Base-by-base conservation (phyloP, 2,888 invertebrate genomes). In the Reticulitermes lucifugus region DNA sequence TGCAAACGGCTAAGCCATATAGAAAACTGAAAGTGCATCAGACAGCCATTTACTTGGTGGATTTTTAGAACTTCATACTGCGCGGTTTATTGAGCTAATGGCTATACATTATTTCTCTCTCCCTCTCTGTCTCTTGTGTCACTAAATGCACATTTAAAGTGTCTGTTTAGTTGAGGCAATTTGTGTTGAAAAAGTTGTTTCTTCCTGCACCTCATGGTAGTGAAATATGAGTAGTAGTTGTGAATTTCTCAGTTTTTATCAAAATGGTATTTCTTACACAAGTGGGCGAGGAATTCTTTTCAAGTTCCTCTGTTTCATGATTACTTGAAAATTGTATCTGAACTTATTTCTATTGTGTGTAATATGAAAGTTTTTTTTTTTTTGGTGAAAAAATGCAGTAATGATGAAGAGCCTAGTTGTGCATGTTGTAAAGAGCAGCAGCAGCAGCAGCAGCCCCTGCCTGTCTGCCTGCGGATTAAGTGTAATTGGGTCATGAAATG, bases 391-490 rank as follows among this genome's bases (percentile, higher is more conserved):
- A 77, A 77, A 77, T 46, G 77, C 51, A 77, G 43, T 77, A 77
- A 51, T 73, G 35, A 2, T 81, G 43, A 81, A 25, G 70, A 81
- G 70, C 41, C 25, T 70, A 43, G 41, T 65, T 81, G 70, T 81
- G 70, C 43, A 81, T 65, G 43, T 81, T 81, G 41, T 81, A 81
- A 81, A 70, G 65, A 81, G n/a, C 51, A 55, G 79, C 79, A 84
- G 79, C 79, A 79, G 51, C 55, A 79, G 79, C 60, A 85, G 85
- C 85, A 85, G 85, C 85, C 85, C 85, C 85, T 85, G 81, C 82
- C 85, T 84, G 81, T 65, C 81, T 84, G 81, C 81, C 81, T 84
- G 77, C 65, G n/a, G 46, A 46, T 4, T 21, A 46, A 43, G 46
- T 75, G 18, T 60, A 60, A 25, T 65, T 10, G 43, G 12, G n/a